Conservation (phyloP, 2,113 vertebrate genomes). For the Thalassoma bifasciatum region DNA sequence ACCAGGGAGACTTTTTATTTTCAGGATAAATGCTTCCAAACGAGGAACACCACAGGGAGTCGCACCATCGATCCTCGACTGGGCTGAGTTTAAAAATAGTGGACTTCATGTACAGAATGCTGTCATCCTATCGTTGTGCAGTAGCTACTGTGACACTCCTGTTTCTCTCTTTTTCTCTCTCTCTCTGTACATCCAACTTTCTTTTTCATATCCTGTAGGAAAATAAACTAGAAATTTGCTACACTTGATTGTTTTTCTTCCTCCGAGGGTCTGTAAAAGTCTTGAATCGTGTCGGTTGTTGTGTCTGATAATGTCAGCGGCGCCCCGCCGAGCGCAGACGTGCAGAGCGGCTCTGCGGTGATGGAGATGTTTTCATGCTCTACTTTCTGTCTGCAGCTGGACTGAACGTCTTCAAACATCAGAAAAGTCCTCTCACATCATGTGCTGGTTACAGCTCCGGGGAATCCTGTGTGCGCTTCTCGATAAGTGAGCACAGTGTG, state of each 20-base stretch:
- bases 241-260: slow-evolving; percentile 17
- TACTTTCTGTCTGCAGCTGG: slow-evolving; percentile 31
- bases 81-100: slow-evolving; percentile 32
- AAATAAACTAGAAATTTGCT: slow-evolving; percentile 79
- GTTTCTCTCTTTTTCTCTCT: slow-evolving; percentile 4
- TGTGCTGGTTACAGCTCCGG: slow-evolving; percentile 43
- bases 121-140: slow-evolving; percentile 66
- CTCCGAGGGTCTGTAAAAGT: neutral
- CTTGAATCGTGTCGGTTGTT: neutral
- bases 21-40: slow-evolving; percentile 60
- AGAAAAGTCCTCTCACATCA: neutral
- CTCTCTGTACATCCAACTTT: slow-evolving; percentile 54
- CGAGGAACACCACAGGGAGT: slow-evolving; percentile 49
- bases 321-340: neutral
- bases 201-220: slow-evolving; percentile 74
- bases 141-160: slow-evolving; percentile 67
- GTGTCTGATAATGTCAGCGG: neutral
- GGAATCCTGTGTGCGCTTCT: slow-evolving; percentile 14
- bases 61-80: slow-evolving; percentile 14
- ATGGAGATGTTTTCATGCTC: slow-evolving; percentile 34
- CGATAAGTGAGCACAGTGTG: slow-evolving; percentile 33
- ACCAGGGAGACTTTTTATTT: slow-evolving; percentile 64
- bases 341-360: neutral
- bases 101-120: slow-evolving; percentile 65
- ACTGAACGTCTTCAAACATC: neutral